Evolutionary conservation across 2,888 invertebrate species (phyloP).

Genomic region (Thecophora atra): DNA sequence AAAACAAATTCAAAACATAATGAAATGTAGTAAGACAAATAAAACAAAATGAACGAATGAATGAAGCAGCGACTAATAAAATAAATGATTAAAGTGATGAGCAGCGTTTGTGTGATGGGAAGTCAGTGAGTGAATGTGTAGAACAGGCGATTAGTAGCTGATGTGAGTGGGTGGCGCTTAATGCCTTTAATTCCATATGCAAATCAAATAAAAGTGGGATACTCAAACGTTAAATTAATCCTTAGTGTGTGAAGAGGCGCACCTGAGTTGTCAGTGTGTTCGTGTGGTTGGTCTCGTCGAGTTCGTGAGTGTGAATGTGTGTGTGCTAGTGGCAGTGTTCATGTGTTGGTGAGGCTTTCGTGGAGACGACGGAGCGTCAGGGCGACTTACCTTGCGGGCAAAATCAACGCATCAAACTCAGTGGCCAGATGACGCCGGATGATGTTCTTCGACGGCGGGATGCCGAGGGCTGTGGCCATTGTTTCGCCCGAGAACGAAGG

Average conservation of each 20-base stretch:
- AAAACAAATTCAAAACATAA: too few relatives aligned
- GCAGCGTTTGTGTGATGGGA: neutral
- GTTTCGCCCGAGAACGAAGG: constrained; percentile 94
- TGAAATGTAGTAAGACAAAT: neutral
- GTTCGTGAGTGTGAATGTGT: neutral
- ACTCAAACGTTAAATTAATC: neutral
- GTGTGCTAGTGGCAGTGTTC: constrained; percentile 1
- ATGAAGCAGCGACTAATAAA: neutral
- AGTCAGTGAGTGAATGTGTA: neutral
- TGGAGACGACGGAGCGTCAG: neutral
- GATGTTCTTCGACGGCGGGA: constrained; percentile 92
- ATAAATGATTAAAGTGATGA: neutral
- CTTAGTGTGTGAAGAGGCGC: neutral
- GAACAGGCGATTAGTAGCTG: too few relatives aligned
- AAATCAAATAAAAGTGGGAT: neutral
- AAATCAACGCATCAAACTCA: constrained; percentile 88
- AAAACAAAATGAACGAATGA: neutral
- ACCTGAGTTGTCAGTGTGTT: constrained; percentile 2
- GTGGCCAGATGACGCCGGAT: constrained; percentile 90
- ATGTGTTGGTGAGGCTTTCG: neutral
- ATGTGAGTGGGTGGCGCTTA: neutral
- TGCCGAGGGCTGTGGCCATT: constrained; percentile 91
- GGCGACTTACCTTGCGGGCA: constrained; percentile 84
- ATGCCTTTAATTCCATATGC: neutral
- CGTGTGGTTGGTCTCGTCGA: constrained; percentile 6